Evolutionary conservation across 2,888 invertebrate species (phyloP), one percentile per base, ranked within the genome.

Genomic region (Drosophila pseudotakahashii): DNA sequence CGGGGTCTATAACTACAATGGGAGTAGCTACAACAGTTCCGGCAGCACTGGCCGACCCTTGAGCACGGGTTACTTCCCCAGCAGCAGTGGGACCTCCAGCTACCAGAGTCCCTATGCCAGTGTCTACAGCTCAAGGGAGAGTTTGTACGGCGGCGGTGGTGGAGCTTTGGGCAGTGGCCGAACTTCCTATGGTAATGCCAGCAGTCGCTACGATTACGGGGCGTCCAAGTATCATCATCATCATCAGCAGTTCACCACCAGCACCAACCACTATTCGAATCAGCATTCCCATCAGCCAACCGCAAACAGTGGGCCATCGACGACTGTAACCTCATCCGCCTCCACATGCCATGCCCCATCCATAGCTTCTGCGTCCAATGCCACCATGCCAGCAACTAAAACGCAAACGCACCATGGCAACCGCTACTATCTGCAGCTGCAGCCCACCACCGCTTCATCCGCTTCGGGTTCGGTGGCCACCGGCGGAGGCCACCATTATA

Each of bases 91-190:
- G 52, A 78, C 79, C 73, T 77, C 86, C 34, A 75, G 62, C 57
- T 92, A 92, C 74, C 91, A 92, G 71, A 92, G 90, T 71, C 92
- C 91, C 19, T 91, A 92, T 64, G 88, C 90, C 36, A 90, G 89
- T 73, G 85, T 88, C 16, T 92, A 92, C 73, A 90, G 86, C 57
- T 92, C 92, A 3, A 71, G 92, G 36, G 92, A 92, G 60, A 91
- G 89, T 76, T 77, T 92, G 5, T 92, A 92, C 60, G 89, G 83
- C 48, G 79, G 88, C n/a, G 75, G 78, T 6, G 57, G 77, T 6
- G 57, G 77, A 6, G 55, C 63, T 7, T 54, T 63, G 5, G 57
- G 76, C 32, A 63, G 63, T 10, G 66, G 70, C 47, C 78, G 89
- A 14, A 74, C 79, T 45, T 74, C 89, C 3, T 84, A 90, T 70